phyloP scores from a whole-genome alignment of 2,113 vertebrate genomes.

The Campylorhamphus procurvoides region DNA sequence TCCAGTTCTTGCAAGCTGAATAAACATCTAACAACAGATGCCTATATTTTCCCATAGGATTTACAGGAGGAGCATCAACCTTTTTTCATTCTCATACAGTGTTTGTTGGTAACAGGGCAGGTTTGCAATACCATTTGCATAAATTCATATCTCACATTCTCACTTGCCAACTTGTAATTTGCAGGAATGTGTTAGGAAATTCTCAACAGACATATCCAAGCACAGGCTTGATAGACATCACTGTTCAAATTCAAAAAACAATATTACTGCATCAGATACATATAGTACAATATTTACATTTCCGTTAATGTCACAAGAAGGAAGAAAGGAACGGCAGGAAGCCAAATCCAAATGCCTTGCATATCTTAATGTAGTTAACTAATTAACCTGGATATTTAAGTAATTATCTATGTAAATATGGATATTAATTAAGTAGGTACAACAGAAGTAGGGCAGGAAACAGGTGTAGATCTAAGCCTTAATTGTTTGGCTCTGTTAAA shows the following conservation, averaged over 20 bases:
- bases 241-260: neutral
- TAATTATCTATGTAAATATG: neutral
- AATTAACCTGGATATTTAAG: neutral
- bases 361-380: neutral
- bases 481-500: neutral
- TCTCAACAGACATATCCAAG: neutral
- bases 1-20: neutral
- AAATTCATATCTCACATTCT: constrained; percentile 15
- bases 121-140: neutral
- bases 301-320: neutral
- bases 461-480: neutral
- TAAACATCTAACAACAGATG: neutral
- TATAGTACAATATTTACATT: neutral
- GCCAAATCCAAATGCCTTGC: neutral
- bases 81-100: neutral
- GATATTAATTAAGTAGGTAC: neutral
- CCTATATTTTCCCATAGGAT: neutral
- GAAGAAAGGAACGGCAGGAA: neutral
- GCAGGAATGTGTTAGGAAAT: neutral
- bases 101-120: neutral
- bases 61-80: neutral
- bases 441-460: neutral
- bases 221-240: neutral
- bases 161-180: neutral
- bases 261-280: neutral